Evolutionary conservation across 2,888 invertebrate species (phyloP).

Genomic region (Pterostichus niger): DNA sequence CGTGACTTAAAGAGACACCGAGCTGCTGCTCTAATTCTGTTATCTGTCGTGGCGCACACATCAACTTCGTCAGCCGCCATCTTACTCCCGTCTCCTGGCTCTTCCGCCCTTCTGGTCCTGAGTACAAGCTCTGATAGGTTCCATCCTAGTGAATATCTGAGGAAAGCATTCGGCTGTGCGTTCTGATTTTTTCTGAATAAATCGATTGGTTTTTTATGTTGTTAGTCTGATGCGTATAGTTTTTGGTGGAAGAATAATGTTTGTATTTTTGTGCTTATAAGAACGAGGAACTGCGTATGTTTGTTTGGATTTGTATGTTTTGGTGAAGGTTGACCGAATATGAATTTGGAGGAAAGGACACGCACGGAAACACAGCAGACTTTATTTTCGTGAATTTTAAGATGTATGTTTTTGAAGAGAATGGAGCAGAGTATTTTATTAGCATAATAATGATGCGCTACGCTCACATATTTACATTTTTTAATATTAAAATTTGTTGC

Average conservation of each 20-base stretch:
- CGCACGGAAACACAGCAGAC: too few species aligned
- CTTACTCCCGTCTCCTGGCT: neutral
- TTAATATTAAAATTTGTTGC: too few species aligned
- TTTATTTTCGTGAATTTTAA: too few species aligned
- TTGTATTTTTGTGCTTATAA: conserved; percentile 32
- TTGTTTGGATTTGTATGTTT: too few species aligned
- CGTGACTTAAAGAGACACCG: conserved; percentile 33
- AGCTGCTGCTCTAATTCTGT: conserved; percentile 45
- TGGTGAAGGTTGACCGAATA: too few species aligned
- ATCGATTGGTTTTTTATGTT: conserved; percentile 29
- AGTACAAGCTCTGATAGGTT: neutral
- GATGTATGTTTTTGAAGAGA: too few species aligned
- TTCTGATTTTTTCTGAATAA: conserved; percentile 6
- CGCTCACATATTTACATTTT: too few species aligned
- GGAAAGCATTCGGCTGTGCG: neutral
- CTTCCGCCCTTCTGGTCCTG: neutral
- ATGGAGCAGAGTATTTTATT: too few species aligned
- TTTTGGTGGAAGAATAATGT: conserved; percentile 25
- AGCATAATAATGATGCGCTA: too few species aligned
- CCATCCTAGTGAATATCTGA: neutral
- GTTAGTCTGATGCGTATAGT: conserved; percentile 26
- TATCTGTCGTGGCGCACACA: conserved; percentile 45
- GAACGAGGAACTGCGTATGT: too few species aligned
- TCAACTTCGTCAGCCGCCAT: conserved; percentile 33
- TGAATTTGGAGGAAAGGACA: too few species aligned